Percentiles rank a stretch among this genome's conserved stretches.
Conservation (phyloP, 2,797 vertebrate species). For the Serranus cabrilla region DNA sequence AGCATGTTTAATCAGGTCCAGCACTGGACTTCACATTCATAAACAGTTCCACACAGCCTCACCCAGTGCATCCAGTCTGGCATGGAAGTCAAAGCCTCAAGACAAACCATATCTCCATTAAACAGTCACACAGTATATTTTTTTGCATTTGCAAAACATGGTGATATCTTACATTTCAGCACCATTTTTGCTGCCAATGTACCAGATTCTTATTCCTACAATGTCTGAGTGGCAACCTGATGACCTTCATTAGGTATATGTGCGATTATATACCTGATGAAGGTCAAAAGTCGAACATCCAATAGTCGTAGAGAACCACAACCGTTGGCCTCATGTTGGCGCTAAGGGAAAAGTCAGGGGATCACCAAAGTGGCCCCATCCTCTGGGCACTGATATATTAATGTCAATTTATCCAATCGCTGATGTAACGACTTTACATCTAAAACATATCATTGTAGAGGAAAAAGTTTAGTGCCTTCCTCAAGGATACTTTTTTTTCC, state of each 20-base stretch:
- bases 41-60: constrained; percentile 32
- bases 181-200: neutral
- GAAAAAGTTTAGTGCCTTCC: neutral
- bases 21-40: constrained; percentile 22
- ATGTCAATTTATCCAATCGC: neutral
- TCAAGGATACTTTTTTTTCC: too few species aligned
- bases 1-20: constrained; percentile 42
- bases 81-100: neutral
- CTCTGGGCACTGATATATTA: neutral
- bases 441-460: neutral
- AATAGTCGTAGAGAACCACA: neutral
- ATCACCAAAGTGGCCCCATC: neutral
- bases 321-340: neutral
- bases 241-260: too few species aligned
- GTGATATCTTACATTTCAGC: neutral
- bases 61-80: constrained; percentile 15
- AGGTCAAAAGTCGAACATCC: neutral
- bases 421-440: neutral
- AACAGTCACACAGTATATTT: too few species aligned
- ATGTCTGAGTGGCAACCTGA: too few species aligned
- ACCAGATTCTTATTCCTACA: neutral
- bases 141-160: neutral
- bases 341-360: neutral
- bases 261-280: too few species aligned
- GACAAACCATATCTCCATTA: neutral